These are phyloP conservation scores for Microtus richardsoni DNA, from an alignment of 2,113 vertebrate species.

Conservation along the genomic window DNA sequence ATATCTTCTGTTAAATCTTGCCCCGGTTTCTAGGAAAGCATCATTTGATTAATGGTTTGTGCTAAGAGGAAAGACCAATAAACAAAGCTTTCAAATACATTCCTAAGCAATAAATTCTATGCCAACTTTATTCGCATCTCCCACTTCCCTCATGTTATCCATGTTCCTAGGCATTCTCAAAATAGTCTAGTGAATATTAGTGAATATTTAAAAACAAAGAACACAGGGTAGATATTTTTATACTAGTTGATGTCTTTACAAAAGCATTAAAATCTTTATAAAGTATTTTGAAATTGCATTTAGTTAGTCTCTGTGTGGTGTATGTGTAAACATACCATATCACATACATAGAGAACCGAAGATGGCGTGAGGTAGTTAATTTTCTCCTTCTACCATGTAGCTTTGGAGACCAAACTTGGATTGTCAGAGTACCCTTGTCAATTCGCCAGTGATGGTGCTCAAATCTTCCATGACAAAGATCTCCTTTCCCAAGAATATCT, in stretches of 20 bases:
- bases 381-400: neutral
- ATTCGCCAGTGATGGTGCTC: neutral
- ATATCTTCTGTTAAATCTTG: neutral
- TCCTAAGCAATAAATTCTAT: neutral
- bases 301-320: neutral
- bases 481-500: neutral
- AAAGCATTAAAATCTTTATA: neutral
- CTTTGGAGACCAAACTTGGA: neutral
- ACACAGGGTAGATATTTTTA: neutral
- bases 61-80: neutral
- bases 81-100: neutral
- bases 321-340: neutral
- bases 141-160: neutral
- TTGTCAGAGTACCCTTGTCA: too few species aligned
- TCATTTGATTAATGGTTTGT: conserved; percentile 33
- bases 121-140: neutral
- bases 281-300: neutral
- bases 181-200: neutral
- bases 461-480: neutral
- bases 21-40: neutral
- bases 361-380: neutral
- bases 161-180: neutral
- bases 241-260: neutral
- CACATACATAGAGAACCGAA: neutral
- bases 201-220: neutral